Percentiles rank a stretch among this genome's conserved stretches.
phyloP scores from a whole-genome alignment of 1,140 invertebrate genomes.

The Drosophila arawakana region DNA sequence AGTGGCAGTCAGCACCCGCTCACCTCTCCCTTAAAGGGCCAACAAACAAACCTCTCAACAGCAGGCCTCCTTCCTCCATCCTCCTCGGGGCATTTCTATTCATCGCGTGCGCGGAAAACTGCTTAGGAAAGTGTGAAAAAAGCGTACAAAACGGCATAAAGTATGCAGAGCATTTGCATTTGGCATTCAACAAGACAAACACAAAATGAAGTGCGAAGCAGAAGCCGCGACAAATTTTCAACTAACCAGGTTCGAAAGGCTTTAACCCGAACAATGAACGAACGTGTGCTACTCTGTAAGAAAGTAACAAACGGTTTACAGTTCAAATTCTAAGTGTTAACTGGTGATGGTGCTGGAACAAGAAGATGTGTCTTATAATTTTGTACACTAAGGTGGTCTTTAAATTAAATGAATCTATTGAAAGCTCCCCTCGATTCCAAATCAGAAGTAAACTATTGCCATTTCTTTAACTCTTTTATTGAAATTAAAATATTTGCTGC shows the following conservation, averaged over 20 bases:
- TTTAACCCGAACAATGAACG: background rate
- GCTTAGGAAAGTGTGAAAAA: conserved; percentile 64
- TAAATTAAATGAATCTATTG: background rate
- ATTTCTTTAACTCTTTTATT: background rate
- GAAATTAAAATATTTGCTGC: background rate
- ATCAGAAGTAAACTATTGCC: too few species aligned
- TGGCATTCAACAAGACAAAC: conserved; percentile 83
- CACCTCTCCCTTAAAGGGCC: conserved; percentile 10
- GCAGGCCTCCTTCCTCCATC: background rate
- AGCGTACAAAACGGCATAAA: conserved; percentile 77
- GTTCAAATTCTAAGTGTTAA: too few species aligned
- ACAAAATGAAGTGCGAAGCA: conserved; percentile 81
- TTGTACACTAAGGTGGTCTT: background rate
- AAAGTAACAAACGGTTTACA: background rate
- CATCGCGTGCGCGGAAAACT: conserved; percentile 39
- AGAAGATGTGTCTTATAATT: background rate
- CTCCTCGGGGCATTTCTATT: conserved; percentile 38
- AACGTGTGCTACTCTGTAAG: conserved; percentile 11
- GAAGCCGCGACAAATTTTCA: conserved; percentile 78
- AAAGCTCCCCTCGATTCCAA: too few species aligned
- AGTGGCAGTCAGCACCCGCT: conserved; percentile 64
- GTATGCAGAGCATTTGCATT: conserved; percentile 84
- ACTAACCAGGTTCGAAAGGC: conserved; percentile 30
- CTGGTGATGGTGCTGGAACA: too few species aligned
- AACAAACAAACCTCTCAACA: conserved; percentile 4